Base-by-base conservation (phyloP, 2,888 invertebrate species). In the Blastobasis lacticolella region DNA sequence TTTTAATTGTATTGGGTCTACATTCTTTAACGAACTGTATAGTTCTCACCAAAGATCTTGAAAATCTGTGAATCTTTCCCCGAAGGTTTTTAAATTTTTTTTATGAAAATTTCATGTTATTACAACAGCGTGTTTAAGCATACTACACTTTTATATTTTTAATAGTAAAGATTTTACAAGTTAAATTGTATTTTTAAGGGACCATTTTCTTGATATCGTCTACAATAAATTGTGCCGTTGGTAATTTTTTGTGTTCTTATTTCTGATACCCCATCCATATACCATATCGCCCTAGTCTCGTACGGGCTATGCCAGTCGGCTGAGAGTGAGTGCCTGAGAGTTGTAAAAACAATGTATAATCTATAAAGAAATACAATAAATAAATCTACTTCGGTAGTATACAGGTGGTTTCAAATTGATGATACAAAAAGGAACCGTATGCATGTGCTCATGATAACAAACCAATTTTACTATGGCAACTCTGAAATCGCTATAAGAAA, bases 221-320 rank as follows among this genome's bases (percentile, higher is more conserved):
- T 69, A 66, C 63, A 81, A 80, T 79, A 78, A 81, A 78, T 66
- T 69, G 68, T 78, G 73, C 70, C 69, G 75, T 78, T 78, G 64
- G 73, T 57, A 58, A 51, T 49, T 47, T 48, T 41, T 4, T 52
- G 57, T 61, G 64, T 69, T 62, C 64, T 71, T 64, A 51, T 51
- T 41, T 51, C 5, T 37, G 41, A 9, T 41, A 41, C 41, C 7
- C 4, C 41, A 41, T 41, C 9, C 41, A 41, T 9, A 41, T 8
- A 41, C 1, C 41, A 1, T 4, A 41, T 23, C 23, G 23, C 23
- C 23, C 23, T 23, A 23, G 23, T 2, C 23, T 23, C n/a, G n/a
- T n/a, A n/a, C n/a, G n/a, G n/a, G n/a, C n/a, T n/a, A n/a, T n/a
- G n/a, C n/a, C n/a, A n/a, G n/a, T n/a, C n/a, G n/a, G n/a, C n/a